Base-by-base conservation (phyloP, 2,113 vertebrate genomes). In the Salvelinus namaycush region DNA sequence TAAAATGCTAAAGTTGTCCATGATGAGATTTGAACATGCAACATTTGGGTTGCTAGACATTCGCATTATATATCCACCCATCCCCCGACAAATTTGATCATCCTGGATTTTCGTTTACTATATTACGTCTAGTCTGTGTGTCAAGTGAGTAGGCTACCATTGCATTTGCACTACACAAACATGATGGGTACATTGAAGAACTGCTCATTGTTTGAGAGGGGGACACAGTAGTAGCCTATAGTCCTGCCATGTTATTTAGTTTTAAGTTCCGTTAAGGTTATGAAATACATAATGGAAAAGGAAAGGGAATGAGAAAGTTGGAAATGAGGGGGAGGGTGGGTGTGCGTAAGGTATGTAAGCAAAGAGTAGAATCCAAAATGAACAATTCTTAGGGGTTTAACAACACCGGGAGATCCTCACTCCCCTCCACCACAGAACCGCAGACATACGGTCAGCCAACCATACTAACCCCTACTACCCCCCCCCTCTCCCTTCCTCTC, bases 331-430 rank as follows among this genome's bases (percentile, higher is more conserved):
- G 70, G 69, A 75, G 75, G 79, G 74, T 72, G 75, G 79, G 76
- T 72, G 75, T 79, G 75, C 81, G 73, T 77, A 72, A 79, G 85
- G 85, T 89, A 87, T 87, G 87, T 83, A 86, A 87, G 81, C 81
- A 85, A 69, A 79, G 65, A 75, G 81, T 69, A 70, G 62, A 70
- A 84, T 87, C 87, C 87, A 87, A 89, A 86, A 83, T 72, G 79
- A 89, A 89, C 85, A 87, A 85, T 87, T 83, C 81, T 74, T 62
- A 79, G 69, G 78, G 83, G 82, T 80, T 87, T 83, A 62, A 76
- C 81, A 81, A 72, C 51, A 69, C 72, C 65, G 77, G 72, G 71
- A 54, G 12, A 48, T 74, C 51, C 22, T 66, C 77, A 60, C 76
- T 76, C 78, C 79, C 79, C 77, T 79, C 81, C 80, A 76, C 85